Evolutionary conservation across 1,140 invertebrate genomes (phyloP), one percentile per base, ranked within the genome.

Genomic region (Drosophila watanabei): DNA sequence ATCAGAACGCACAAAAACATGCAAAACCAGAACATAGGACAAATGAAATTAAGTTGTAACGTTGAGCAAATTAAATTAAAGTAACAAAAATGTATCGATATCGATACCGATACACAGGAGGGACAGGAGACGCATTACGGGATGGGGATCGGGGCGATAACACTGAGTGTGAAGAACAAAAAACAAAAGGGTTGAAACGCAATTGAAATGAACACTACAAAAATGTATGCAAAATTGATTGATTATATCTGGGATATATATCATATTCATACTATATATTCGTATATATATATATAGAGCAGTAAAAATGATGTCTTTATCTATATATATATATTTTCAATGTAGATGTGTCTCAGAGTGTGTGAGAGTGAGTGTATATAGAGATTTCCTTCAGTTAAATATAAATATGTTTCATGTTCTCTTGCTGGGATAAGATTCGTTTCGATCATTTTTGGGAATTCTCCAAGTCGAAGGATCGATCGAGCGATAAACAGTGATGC

Each of bases 121-220:
- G 39, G 20, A 14, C 14, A 14, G 41, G 62, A 28, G 61, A 32
- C 37, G 37, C 51, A 52, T 70, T 52, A 70, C 61, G 37, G 28
- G 63, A 24, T 37, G 18, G 57, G 20, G 20, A 20, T 18, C 18
- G 18, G 33, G 56, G 6, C 63, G 28, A 66, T 37, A 84, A 84
- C 77, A 80, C 82, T 79, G 62, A 76, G 59, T 79, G 65, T 70
- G 60, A 65, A 75, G 32, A 65, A 75, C 48, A 39, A 57, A 68
- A 54, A 54, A 60, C 32, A 65, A 63, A 57, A 52, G 13, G 49
- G 46, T 52, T 54, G 49, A 72, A 80, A 88, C 71, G 49, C 66
- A 81, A 75, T 79, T 79, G 63, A 79, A 80, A 75, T 75, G 88
- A 84, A 89, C 85, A 88, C 84, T 88, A 88, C 84, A 88, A 78